These are phyloP conservation scores for Caenorhabditis sp. DNA, from an alignment of 2,888 invertebrate species.

Conservation along the genomic window DNA sequence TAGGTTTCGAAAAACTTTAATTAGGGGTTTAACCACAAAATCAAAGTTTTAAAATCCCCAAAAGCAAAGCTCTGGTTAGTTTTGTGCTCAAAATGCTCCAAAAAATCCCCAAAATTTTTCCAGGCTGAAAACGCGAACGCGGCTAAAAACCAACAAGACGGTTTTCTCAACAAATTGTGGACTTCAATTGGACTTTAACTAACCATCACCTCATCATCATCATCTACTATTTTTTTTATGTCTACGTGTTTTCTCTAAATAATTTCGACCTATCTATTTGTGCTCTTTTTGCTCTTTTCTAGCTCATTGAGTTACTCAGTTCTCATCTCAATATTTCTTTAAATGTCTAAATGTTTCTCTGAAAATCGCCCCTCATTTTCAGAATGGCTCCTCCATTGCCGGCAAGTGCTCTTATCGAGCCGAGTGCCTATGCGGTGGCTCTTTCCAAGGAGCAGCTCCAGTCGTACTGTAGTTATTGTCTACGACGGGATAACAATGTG, in stretches of 20 bases:
- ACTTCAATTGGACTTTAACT: slow-evolving; percentile 35
- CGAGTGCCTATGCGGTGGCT: neutral
- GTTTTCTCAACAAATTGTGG: slow-evolving; percentile 39
- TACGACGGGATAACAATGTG: slow-evolving; percentile 1
- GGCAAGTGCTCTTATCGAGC: neutral
- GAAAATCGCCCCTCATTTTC: no score
- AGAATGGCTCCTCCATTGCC: no score
- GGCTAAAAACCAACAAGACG: slow-evolving; percentile 13
- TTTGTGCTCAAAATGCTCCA: no score
- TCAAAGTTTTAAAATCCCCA: no score
- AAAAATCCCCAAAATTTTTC: neutral
- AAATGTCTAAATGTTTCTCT: no score
- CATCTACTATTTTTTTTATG: slow-evolving; percentile 3
- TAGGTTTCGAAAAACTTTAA: no score
- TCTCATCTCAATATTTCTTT: no score
- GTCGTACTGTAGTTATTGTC: slow-evolving; percentile 28
- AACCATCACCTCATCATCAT: slow-evolving; percentile 12
- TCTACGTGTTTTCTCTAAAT: slow-evolving; percentile 6
- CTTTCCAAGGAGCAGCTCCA: neutral
- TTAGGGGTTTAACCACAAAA: no score
- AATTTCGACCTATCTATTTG: no score
- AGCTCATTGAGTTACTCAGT: no score
- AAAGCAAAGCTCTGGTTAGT: no score
- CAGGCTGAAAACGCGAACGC: neutral
- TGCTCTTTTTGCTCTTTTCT: no score